phyloP scores from a whole-genome alignment of 2,113 vertebrate species.

The Halcyon senegalensis region DNA sequence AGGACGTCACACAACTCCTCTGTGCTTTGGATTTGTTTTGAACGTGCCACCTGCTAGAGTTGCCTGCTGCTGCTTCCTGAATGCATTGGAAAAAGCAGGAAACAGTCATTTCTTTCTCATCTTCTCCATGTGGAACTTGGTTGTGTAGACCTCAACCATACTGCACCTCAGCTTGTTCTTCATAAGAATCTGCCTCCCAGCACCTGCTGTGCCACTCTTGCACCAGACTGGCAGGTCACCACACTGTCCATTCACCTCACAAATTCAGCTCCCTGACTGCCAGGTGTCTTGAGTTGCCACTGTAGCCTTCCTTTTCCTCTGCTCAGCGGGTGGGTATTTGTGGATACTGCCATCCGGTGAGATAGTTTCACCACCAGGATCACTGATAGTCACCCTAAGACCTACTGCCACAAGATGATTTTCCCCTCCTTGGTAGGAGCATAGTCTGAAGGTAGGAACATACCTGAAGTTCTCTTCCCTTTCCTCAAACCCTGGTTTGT shows the following conservation, averaged over 20 bases:
- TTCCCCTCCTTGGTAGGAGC: neutral
- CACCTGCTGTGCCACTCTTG: neutral
- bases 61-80: neutral
- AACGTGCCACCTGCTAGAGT: neutral
- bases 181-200: rapidly evolving
- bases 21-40: neutral
- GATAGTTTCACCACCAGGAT: neutral
- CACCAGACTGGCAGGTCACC: neutral
- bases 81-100: rapidly evolving
- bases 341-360: neutral
- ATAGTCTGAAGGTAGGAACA: neutral
- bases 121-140: neutral
- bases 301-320: neutral
- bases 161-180: neutral
- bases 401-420: neutral
- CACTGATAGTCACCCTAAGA: neutral
- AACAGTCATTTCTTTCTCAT: neutral
- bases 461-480: neutral
- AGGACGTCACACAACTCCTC: neutral
- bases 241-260: neutral
- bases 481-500: neutral
- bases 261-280: neutral
- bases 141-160: neutral
- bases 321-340: neutral
- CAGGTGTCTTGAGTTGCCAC: neutral